These are phyloP conservation scores for Andinoacara biseriatus DNA, from an alignment of 2,113 vertebrate genomes.

Conservation along the genomic window DNA sequence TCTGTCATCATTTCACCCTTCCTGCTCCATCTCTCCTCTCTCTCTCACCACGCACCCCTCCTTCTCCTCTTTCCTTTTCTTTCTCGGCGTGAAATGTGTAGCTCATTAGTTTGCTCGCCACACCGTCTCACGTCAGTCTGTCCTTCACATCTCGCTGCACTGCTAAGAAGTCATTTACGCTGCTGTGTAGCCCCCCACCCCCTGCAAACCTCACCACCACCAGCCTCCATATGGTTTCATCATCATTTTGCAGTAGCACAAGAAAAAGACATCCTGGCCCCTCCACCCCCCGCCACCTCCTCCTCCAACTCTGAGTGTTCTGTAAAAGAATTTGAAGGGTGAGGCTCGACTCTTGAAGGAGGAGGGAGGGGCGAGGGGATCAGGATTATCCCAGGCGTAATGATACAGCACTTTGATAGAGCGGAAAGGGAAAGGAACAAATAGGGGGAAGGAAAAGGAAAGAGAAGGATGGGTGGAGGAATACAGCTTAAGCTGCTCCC, in stretches of 20 bases:
- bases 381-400: conserved; percentile 77
- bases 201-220: conserved; percentile 42
- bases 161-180: conserved; percentile 85
- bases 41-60: conserved; percentile 8
- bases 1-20: conserved; percentile 49
- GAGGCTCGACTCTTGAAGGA: conserved; percentile 41
- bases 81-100: conserved; percentile 71
- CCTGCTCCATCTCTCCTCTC: conserved; percentile 23
- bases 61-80: conserved; percentile 25
- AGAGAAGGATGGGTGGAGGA: conserved; percentile 35
- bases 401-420: conserved; percentile 81
- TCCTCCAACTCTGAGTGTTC: conserved; percentile 9
- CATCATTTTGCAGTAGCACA: conserved; percentile 63
- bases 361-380: conserved; percentile 34
- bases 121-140: conserved; percentile 78
- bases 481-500: conserved; percentile 68
- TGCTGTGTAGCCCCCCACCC: conserved; percentile 32
- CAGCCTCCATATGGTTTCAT: conserved; percentile 82
- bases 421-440: conserved; percentile 29
- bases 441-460: neutral
- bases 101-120: conserved; percentile 81
- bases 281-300: neutral
- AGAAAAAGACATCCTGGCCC: conserved; percentile 50
- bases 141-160: conserved; percentile 86
- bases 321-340: conserved; percentile 54